Conservation (phyloP, 2,888 invertebrate genomes). For the Geotrupes spiniger region DNA sequence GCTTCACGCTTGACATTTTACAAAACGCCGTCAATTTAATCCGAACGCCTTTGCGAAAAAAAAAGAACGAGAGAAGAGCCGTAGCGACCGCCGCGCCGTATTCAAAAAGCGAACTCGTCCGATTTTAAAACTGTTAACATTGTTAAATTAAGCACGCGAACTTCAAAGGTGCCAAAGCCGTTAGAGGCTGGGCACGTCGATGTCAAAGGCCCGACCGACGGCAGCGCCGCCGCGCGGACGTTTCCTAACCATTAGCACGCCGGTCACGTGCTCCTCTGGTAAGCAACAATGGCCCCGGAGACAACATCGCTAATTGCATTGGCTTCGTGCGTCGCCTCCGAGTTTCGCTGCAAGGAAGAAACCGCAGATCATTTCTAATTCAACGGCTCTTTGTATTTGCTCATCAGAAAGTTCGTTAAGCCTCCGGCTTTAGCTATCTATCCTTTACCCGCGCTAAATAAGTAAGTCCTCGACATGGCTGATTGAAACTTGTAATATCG, state of each 20-base stretch:
- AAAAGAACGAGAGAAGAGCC: too few species aligned
- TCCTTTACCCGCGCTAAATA: too few species aligned
- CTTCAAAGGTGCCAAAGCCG: slow-evolving; percentile 45
- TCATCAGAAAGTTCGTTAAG: slow-evolving; percentile 12
- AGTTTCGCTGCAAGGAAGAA: slow-evolving; percentile 33
- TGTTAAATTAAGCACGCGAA: slow-evolving; percentile 46
- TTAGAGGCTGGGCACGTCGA: slow-evolving; percentile 37
- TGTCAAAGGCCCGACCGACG: slow-evolving; percentile 34
- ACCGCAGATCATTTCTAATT: slow-evolving; percentile 36
- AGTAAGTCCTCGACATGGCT: too few species aligned
- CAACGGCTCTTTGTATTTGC: slow-evolving; percentile 23
- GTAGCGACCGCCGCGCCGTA: slow-evolving; percentile 5
- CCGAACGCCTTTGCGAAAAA: too few species aligned
- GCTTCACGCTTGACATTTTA: too few species aligned
- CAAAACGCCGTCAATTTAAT: too few species aligned
- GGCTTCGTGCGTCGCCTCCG: slow-evolving; percentile 38
- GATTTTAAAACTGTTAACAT: slow-evolving; percentile 35
- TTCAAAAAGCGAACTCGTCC: slow-evolving; percentile 32
- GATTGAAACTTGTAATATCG: too few species aligned
- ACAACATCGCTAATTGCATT: slow-evolving; percentile 49
- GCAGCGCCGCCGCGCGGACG: slow-evolving; percentile 25
- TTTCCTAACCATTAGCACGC: slow-evolving; percentile 30
- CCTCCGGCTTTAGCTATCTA: background rate
- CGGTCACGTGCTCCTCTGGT: slow-evolving; percentile 46
- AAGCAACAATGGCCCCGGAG: slow-evolving; percentile 48